Evolutionary conservation across 2,888 invertebrate species (phyloP).

Genomic region (Nebria brevicollis): DNA sequence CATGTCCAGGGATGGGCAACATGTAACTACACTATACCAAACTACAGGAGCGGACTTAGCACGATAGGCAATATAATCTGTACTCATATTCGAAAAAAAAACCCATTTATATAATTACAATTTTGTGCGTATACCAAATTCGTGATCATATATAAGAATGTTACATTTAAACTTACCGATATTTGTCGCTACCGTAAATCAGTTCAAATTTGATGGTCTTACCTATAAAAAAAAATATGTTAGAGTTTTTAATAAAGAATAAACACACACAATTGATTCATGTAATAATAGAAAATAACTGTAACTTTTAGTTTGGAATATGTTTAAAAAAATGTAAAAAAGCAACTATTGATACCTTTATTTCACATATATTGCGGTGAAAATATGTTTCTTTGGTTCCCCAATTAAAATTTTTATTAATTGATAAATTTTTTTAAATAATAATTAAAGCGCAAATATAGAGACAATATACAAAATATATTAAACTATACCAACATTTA

Average conservation of each 20-base stretch:
- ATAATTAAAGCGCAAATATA: no score
- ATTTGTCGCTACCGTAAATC: not conserved
- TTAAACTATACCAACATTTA: no score
- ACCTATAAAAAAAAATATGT: conserved; percentile 20
- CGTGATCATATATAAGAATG: not conserved
- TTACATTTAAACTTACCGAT: conserved; percentile 13
- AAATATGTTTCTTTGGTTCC: no score
- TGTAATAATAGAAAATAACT: no score
- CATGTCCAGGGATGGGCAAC: conserved; percentile 7
- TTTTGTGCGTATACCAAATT: not conserved
- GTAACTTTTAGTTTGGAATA: no score
- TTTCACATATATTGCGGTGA: no score
- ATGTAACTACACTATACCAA: conserved; percentile 2
- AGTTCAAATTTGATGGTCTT: not conserved
- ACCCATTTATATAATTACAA: not conserved
- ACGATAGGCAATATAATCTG: not conserved
- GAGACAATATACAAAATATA: no score
- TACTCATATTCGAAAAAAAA: not conserved
- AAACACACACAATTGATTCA: not conserved
- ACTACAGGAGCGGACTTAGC: conserved; percentile 10
- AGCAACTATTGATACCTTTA: no score
- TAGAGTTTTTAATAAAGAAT: not conserved
- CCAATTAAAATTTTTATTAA: not conserved
- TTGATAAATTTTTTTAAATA: not conserved
- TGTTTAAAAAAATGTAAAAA: no score